These are phyloP conservation scores for Mesitornis unicolor DNA, from an alignment of 2,113 vertebrate genomes.

Conservation along the genomic window DNA sequence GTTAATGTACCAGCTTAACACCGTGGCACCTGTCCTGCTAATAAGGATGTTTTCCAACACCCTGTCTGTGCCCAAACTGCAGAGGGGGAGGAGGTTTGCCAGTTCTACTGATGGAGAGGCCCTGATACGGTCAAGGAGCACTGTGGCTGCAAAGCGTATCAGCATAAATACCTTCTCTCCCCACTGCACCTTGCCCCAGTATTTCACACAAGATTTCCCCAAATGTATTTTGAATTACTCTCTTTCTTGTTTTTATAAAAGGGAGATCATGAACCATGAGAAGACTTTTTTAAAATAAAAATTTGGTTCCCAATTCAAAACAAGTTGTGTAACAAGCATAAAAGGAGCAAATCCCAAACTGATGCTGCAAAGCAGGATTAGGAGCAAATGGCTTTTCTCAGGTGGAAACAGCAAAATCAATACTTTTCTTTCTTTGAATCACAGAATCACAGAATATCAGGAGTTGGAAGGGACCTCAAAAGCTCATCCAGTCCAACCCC, in stretches of 20 bases:
- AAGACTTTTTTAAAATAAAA: neutral
- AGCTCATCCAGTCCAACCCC: no score
- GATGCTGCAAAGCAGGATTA: neutral
- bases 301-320: neutral
- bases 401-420: neutral
- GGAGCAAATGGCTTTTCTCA: neutral
- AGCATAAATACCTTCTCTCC: neutral
- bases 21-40: neutral
- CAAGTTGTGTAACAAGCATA: neutral
- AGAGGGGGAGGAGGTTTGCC: neutral
- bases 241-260: neutral
- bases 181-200: neutral
- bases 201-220: neutral
- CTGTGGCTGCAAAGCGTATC: neutral
- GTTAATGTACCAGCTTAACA: neutral
- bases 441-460: no score
- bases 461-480: no score
- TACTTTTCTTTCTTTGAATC: slow-evolving; percentile 17
- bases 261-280: neutral
- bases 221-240: neutral
- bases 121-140: neutral
- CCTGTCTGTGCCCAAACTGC: neutral
- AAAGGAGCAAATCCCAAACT: neutral
- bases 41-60: slow-evolving; percentile 25
- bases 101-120: neutral